phyloP scores from a whole-genome alignment of 2,113 vertebrate species.

The Turnix velox region DNA sequence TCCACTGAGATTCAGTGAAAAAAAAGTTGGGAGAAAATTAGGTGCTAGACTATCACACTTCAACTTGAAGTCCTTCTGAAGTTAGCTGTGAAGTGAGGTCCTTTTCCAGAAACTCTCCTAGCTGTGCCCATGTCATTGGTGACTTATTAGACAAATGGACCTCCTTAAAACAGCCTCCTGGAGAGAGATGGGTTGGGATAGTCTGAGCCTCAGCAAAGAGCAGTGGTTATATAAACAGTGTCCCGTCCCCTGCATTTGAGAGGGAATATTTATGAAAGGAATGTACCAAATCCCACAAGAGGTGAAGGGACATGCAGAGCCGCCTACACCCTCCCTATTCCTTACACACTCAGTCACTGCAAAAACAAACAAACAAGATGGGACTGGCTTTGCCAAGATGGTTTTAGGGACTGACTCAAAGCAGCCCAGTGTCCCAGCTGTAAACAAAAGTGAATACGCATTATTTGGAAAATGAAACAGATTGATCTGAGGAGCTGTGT shows the following conservation, averaged over 20 bases:
- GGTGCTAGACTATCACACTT: not conserved
- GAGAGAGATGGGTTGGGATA: not conserved
- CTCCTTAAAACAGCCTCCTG: not conserved
- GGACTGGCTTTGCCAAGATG: conserved; percentile 3
- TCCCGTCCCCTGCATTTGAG: not conserved
- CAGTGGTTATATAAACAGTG: not conserved
- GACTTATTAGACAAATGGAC: not conserved
- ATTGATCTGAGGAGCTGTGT: not conserved
- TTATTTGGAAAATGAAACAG: not conserved
- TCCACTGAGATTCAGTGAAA: not conserved
- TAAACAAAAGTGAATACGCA: not conserved
- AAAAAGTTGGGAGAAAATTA: not conserved
- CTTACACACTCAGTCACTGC: conserved; percentile 14
- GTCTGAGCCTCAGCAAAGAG: not conserved
- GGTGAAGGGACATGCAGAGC: conserved; percentile 38
- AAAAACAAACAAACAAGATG: conserved; percentile 45
- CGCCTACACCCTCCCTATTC: conserved; percentile 6
- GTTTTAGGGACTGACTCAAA: not conserved
- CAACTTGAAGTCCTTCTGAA: not conserved
- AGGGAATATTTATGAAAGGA: not conserved
- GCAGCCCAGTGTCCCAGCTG: not conserved
- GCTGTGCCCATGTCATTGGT: not conserved
- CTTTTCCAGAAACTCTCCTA: not conserved
- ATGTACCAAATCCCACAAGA: not conserved
- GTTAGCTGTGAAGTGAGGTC: not conserved